Conservation (phyloP, 2,113 vertebrate species). For the Athene cunicularia region DNA sequence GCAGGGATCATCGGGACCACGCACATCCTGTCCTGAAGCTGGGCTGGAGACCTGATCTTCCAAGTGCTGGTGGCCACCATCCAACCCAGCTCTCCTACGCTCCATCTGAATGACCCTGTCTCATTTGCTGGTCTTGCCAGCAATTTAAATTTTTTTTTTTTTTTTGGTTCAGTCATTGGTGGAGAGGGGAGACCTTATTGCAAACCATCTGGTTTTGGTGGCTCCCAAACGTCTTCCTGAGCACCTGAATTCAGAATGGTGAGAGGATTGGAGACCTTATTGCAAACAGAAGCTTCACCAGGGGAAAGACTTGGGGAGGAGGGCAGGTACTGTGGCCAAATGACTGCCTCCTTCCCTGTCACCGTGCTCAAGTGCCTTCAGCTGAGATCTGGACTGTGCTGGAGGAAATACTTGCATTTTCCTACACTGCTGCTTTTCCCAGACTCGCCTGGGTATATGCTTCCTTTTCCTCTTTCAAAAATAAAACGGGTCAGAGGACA, state of each 20-base stretch:
- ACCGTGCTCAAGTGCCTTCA: slow-evolving; percentile 83
- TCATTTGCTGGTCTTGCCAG: background rate
- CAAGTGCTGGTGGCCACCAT: background rate
- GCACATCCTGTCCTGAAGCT: slow-evolving; percentile 54
- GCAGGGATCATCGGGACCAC: slow-evolving; percentile 57
- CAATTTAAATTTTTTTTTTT: background rate
- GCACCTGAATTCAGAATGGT: background rate
- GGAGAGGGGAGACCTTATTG: too few relatives aligned
- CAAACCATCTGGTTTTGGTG: background rate
- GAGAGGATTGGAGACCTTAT: background rate
- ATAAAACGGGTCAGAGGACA: slow-evolving; percentile 60
- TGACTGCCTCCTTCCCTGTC: slow-evolving; percentile 53
- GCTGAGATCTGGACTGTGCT: slow-evolving; percentile 74
- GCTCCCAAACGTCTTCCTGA: slow-evolving; percentile 12
- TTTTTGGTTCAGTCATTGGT: background rate
- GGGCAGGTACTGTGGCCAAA: slow-evolving; percentile 7
- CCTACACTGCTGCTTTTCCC: slow-evolving; percentile 77
- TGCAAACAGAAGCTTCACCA: background rate
- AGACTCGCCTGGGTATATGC: slow-evolving; percentile 60
- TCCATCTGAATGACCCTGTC: background rate
- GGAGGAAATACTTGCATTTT: slow-evolving; percentile 82
- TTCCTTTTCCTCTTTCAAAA: background rate
- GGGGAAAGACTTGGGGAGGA: background rate
- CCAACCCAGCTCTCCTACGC: background rate
- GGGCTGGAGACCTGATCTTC: background rate